phyloP scores from a whole-genome alignment of 2,888 invertebrate species.

The Aphelenchoides bicaudatus region DNA sequence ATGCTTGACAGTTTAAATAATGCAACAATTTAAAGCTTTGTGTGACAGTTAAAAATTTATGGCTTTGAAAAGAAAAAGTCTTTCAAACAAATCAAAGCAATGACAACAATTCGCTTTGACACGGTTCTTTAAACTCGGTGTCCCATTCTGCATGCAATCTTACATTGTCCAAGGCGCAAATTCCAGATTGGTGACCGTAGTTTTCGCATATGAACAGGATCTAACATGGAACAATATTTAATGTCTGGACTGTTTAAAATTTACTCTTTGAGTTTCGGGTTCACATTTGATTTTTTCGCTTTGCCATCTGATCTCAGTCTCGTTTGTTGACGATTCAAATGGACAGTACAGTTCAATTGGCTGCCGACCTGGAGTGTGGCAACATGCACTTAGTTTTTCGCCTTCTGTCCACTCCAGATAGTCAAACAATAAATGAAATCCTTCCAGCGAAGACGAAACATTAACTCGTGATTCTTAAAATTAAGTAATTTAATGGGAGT shows the following conservation, averaged over 20 bases:
- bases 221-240: conserved; percentile 25
- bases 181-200: conserved; percentile 35
- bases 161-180: conserved; percentile 49
- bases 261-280: conserved; percentile 25
- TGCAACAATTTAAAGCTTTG: no score
- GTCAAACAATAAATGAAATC: conserved; percentile 32
- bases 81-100: neutral
- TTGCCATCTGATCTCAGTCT: conserved; percentile 19
- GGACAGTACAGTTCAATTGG: conserved; percentile 27
- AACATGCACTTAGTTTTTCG: conserved; percentile 29
- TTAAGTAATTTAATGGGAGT: no score
- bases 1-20: no score
- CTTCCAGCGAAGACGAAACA: no score
- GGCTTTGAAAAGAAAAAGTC: neutral
- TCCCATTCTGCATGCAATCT: conserved; percentile 42
- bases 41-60: no score
- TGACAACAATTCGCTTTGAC: conserved; percentile 36
- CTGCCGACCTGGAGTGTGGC: conserved; percentile 12
- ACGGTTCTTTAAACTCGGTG: conserved; percentile 46
- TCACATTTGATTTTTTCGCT: conserved; percentile 19
- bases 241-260: no score
- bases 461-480: no score
- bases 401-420: conserved; percentile 31
- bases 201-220: conserved; percentile 53
- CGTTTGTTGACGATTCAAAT: conserved; percentile 15